Evolutionary conservation across 2,797 vertebrate species (phyloP), one percentile per base, ranked within the genome.

Genomic region (Muscicapa striata): DNA sequence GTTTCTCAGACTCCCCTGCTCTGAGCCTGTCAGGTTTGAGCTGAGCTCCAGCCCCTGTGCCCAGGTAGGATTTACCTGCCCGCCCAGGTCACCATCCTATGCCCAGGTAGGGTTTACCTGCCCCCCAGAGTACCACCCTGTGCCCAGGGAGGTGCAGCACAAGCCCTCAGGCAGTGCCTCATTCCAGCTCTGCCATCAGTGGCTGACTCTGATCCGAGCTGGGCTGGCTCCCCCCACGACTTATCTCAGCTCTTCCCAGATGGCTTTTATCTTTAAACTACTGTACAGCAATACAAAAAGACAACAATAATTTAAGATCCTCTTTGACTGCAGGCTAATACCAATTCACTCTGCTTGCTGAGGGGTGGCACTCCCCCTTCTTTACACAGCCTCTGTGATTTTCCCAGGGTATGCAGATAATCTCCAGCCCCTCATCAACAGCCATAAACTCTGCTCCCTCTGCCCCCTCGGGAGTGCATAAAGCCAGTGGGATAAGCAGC

Each of bases 241-340:
- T 90, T 81, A 94, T 79, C 96, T 78, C 59, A 76, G 79, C 92
- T 73, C 93, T 84, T 93, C 94, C 91, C 94, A 92, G 90, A 78
- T 91, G 87, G 93, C 84, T 95, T 94, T 94, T 93, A 89, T 88
- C 96, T 93, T 76, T 92, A 87, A 88, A 95, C 87, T 87, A 64
- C 92, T 83, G 81, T 78, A 79, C 72, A 83, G 90, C 77, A 87
- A 92, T 43, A 90, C 89, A 81, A 87, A 94, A 84, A 84, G 91
- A 96, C 87, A 95, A 92, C 89, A 94, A 89, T 91, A 94, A 92
- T 87, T 94, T 93, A 94, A 94, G 93, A 95, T 92, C 90, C 90
- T 93, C 93, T 93, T 89, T 90, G 74, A 77, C 91, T 94, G 72
- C 90, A 94, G 84, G 67, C 92, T 94, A 94, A 93, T 88, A 90